A percentile compares a stretch with the other conserved stretches of the same genome.
Conservation (phyloP, 2,888 invertebrate genomes). For the Steromphala cineraria region DNA sequence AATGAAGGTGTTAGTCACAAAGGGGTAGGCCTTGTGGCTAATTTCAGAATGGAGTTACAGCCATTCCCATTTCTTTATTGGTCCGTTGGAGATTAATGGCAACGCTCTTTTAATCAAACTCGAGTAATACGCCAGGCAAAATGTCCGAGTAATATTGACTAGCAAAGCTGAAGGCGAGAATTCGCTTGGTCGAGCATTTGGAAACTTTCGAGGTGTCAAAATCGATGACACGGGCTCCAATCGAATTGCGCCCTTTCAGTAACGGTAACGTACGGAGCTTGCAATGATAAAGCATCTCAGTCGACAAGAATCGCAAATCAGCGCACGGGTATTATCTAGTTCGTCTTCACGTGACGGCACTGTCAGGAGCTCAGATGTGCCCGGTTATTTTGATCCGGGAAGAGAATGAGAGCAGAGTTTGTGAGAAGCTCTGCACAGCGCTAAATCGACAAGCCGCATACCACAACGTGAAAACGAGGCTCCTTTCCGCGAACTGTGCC, state of each 20-base stretch:
- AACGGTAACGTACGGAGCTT: neutral
- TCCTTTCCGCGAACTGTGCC: neutral
- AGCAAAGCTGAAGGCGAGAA: neutral
- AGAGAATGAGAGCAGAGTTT: neutral
- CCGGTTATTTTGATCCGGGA: neutral
- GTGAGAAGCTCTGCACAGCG: neutral
- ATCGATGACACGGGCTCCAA: neutral
- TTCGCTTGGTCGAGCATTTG: neutral
- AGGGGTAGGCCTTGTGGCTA: neutral
- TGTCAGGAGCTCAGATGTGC: neutral
- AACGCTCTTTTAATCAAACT: neutral
- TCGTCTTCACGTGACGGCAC: too few species aligned
- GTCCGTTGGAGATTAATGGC: neutral
- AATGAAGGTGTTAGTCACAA: too few species aligned
- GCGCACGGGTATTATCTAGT: neutral
- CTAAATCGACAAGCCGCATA: neutral
- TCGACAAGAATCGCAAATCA: neutral
- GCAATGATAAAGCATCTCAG: neutral
- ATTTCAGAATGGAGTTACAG: neutral
- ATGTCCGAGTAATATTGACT: neutral
- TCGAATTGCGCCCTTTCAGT: neutral
- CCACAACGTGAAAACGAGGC: constrained; percentile 2
- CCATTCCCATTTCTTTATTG: neutral
- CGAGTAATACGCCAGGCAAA: neutral
- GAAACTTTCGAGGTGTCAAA: neutral